phyloP scores from a whole-genome alignment of 1,140 invertebrate species.

The Drosophila pseudoananassae region DNA sequence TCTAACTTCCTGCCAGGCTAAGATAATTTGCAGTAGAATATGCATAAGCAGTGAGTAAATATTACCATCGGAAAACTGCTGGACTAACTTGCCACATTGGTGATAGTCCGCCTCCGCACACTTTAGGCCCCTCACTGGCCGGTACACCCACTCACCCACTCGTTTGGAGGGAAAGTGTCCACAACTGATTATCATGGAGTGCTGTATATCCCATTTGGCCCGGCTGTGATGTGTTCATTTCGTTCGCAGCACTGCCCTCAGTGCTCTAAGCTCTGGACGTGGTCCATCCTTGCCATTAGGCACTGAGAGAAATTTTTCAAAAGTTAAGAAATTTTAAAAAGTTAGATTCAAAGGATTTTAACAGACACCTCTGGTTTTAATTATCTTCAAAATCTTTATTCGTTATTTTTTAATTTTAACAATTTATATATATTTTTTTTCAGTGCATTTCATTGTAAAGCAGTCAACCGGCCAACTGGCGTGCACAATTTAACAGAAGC shows the following conservation, averaged over 20 bases:
- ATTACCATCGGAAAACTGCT: constrained; percentile 29
- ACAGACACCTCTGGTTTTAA: too few relatives aligned
- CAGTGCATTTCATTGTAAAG: constrained; percentile 24
- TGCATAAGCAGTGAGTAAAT: constrained; percentile 50
- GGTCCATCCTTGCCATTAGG: constrained; percentile 2
- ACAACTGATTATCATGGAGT: constrained; percentile 56
- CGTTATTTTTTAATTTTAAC: background rate
- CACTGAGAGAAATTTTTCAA: background rate
- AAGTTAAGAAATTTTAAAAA: too few relatives aligned
- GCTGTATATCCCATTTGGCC: constrained; percentile 44
- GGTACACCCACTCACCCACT: constrained; percentile 5
- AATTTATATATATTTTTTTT: background rate
- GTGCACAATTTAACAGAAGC: constrained; percentile 61
- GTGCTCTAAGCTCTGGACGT: background rate
- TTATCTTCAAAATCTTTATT: background rate
- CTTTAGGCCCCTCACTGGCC: background rate
- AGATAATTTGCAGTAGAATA: constrained; percentile 40
- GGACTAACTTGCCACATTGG: constrained; percentile 23
- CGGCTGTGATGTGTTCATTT: constrained; percentile 52
- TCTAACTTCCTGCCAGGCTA: constrained; percentile 30
- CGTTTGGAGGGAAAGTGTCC: constrained; percentile 35
- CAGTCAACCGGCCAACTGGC: constrained; percentile 55
- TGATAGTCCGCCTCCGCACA: too few relatives aligned
- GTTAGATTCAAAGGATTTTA: too few relatives aligned
- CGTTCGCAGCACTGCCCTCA: constrained; percentile 10